phyloP scores from a whole-genome alignment of 2,113 vertebrate species.

The Erythrocercus mccallii region DNA sequence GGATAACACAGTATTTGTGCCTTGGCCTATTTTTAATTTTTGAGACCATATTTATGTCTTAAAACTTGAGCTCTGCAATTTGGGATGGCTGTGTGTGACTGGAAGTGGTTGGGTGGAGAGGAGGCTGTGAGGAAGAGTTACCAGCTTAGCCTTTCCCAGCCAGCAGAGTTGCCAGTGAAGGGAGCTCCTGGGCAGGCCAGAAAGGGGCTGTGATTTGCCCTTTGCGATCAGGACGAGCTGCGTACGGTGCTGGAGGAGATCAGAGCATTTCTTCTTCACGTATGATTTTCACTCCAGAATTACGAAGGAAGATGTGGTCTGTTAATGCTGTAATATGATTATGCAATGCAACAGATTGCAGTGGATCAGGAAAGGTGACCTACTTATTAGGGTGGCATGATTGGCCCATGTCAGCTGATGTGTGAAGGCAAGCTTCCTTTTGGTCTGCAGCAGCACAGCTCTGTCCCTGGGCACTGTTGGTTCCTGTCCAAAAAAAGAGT shows the following conservation, averaged over 20 bases:
- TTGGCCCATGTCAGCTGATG: constrained; percentile 51
- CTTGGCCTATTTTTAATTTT: neutral
- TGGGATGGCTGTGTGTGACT: neutral
- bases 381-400: constrained; percentile 38
- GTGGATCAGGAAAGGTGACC: constrained; percentile 59
- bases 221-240: neutral
- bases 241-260: rapidly evolving
- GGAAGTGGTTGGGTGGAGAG: neutral
- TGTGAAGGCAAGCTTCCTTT: constrained; percentile 9
- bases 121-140: neutral
- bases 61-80: neutral
- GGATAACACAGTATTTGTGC: neutral
- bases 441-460: neutral
- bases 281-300: neutral
- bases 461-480: neutral
- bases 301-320: neutral
- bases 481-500: neutral
- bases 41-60: neutral
- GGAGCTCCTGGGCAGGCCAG: rapidly evolving
- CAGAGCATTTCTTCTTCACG: neutral
- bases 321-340: constrained; percentile 4
- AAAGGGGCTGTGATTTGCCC: neutral
- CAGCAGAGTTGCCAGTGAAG: neutral
- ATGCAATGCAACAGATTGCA: constrained; percentile 39
- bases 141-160: neutral